Evolutionary conservation across 2,113 vertebrate genomes (phyloP).

Genomic region (Himantopus leucocephalus): DNA sequence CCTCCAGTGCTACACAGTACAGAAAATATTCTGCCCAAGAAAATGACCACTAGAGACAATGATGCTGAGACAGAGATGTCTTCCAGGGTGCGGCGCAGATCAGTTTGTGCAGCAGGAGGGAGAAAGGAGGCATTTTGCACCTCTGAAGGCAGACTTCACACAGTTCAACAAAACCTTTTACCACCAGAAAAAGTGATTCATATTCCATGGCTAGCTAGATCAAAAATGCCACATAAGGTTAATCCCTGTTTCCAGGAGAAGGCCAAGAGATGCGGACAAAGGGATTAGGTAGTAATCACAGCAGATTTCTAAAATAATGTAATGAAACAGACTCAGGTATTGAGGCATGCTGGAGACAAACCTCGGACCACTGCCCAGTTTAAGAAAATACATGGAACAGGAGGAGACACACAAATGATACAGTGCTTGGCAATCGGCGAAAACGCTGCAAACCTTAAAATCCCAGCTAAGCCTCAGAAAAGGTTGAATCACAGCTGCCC

Average conservation of each 20-base stretch:
- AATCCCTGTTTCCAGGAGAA: neutral
- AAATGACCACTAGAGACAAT: neutral
- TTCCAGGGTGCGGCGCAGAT: neutral
- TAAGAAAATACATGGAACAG: neutral
- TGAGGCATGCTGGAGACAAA: neutral
- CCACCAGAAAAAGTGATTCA: neutral
- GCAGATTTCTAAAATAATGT: neutral
- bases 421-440: neutral
- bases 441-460: neutral
- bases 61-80: accelerated
- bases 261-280: neutral
- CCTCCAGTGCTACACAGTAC: neutral
- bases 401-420: accelerated
- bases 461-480: neutral
- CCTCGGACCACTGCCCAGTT: neutral
- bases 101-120: neutral
- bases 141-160: neutral
- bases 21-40: accelerated
- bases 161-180: neutral
- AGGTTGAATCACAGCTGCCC: neutral
- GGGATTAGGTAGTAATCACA: neutral
- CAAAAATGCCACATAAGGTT: neutral
- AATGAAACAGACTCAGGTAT: neutral
- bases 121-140: neutral
- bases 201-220: neutral